These are phyloP conservation scores for Hirudinaria manillensis DNA, from an alignment of 2,888 invertebrate genomes.

Conservation along the genomic window DNA sequence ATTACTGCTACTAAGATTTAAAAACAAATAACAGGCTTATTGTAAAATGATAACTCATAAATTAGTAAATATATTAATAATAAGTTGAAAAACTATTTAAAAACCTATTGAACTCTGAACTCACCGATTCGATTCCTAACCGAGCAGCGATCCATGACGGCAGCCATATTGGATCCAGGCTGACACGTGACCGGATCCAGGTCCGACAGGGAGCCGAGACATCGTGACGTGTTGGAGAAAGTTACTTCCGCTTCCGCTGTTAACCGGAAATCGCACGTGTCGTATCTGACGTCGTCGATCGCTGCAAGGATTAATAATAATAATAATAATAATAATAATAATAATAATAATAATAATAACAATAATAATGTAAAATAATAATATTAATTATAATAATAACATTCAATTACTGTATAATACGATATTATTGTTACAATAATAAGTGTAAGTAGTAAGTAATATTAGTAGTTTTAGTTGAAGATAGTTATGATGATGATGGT, in stretches of 20 bases:
- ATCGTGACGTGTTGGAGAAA: neutral
- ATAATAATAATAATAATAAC: neutral
- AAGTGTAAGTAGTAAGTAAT: no score
- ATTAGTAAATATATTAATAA: no score
- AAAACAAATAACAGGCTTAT: no score
- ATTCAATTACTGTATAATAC: no score
- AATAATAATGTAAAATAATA: neutral
- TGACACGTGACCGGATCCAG: constrained; percentile 17
- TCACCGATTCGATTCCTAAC: neutral
- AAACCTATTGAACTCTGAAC: neutral
- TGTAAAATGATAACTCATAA: no score
- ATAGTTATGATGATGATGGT: no score
- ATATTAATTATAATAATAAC: neutral
- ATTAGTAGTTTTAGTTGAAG: no score
- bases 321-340: neutral
- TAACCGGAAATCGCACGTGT: constrained; percentile 9
- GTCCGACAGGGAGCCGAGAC: constrained; percentile 6
- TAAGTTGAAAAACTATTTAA: no score
- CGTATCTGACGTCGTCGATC: neutral
- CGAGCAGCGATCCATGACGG: neutral
- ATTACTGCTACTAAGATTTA: no score
- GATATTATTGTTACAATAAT: no score
- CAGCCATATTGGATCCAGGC: neutral
- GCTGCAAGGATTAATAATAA: neutral
- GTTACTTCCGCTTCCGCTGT: constrained; percentile 20